Conservation (phyloP, 2,888 invertebrate genomes). For the Galeopsomyia nigrocyanea region DNA sequence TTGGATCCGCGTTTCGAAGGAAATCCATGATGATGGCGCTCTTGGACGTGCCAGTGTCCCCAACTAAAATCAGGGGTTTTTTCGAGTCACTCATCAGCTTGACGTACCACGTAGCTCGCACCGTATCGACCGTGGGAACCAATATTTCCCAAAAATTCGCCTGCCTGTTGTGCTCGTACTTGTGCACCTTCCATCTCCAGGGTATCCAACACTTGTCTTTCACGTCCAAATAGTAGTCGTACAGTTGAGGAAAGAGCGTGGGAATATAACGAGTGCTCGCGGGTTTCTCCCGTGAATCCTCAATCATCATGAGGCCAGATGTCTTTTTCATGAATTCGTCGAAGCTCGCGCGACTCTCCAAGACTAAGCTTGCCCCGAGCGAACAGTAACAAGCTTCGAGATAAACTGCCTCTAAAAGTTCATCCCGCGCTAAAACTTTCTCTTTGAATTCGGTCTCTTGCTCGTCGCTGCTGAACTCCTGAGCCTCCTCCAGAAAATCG, state of each 20-base stretch:
- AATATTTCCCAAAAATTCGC: slow-evolving; percentile 86
- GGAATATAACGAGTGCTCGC: slow-evolving; percentile 83
- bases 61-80: slow-evolving; percentile 86
- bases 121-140: slow-evolving; percentile 91
- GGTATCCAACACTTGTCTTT: slow-evolving; percentile 81
- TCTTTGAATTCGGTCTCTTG: slow-evolving; percentile 70
- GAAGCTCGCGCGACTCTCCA: slow-evolving; percentile 78
- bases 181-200: slow-evolving; percentile 85
- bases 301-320: slow-evolving; percentile 78
- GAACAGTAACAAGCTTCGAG: slow-evolving; percentile 86
- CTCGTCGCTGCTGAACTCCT: slow-evolving; percentile 41
- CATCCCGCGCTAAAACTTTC: slow-evolving; percentile 61
- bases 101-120: slow-evolving; percentile 84
- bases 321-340: slow-evolving; percentile 85
- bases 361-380: slow-evolving; percentile 83
- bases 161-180: slow-evolving; percentile 80
- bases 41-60: slow-evolving; percentile 94
- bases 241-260: slow-evolving; percentile 78
- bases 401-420: slow-evolving; percentile 62
- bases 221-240: slow-evolving; percentile 85
- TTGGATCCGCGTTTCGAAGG: slow-evolving; percentile 78
- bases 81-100: slow-evolving; percentile 82
- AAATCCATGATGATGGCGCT: slow-evolving; percentile 90
- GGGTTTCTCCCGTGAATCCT: slow-evolving; percentile 76
- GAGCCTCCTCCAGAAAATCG: slow-evolving; percentile 22